phyloP scores from a whole-genome alignment of 2,888 invertebrate species.

The Corythucha ciliata region DNA sequence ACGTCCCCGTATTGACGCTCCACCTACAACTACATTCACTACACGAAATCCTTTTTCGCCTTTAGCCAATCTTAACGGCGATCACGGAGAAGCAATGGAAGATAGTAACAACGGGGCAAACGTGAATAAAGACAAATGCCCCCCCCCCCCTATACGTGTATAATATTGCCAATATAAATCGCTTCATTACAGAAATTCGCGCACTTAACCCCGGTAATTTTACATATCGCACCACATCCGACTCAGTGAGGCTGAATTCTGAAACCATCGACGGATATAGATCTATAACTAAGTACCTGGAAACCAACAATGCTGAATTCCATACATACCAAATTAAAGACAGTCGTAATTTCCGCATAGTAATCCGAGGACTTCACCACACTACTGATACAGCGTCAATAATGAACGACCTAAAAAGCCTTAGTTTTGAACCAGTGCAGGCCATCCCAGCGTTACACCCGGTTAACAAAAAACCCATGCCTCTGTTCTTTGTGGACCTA shows the following conservation, averaged over 20 bases:
- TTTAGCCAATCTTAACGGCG: not conserved
- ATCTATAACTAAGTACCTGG: constrained; percentile 2
- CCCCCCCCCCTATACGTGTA: constrained; percentile 14
- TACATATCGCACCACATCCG: constrained; percentile 3
- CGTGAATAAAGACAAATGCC: too few relatives aligned
- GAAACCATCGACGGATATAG: constrained; percentile 17
- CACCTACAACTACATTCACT: constrained; percentile 2
- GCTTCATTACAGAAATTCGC: not conserved
- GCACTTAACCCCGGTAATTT: constrained; percentile 34
- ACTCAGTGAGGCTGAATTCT: constrained; percentile 3
- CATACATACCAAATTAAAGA: constrained; percentile 14
- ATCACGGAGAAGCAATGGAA: not conserved
- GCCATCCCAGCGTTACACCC: constrained; percentile 4
- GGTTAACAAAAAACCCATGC: constrained; percentile 15
- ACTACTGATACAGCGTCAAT: constrained; percentile 2
- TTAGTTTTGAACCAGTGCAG: constrained; percentile 7
- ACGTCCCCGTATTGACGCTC: constrained; percentile 13
- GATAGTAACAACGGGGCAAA: constrained; percentile 1
- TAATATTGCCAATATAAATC: constrained; percentile 12
- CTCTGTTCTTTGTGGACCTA: constrained; percentile 15
- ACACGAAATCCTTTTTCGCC: constrained; percentile 2
- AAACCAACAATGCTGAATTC: constrained; percentile 10
- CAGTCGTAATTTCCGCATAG: constrained; percentile 4
- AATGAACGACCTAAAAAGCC: constrained; percentile 4
- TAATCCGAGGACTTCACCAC: constrained; percentile 14